Conservation (phyloP, 2,888 invertebrate species). For the Tetramorium bicarinatum region DNA sequence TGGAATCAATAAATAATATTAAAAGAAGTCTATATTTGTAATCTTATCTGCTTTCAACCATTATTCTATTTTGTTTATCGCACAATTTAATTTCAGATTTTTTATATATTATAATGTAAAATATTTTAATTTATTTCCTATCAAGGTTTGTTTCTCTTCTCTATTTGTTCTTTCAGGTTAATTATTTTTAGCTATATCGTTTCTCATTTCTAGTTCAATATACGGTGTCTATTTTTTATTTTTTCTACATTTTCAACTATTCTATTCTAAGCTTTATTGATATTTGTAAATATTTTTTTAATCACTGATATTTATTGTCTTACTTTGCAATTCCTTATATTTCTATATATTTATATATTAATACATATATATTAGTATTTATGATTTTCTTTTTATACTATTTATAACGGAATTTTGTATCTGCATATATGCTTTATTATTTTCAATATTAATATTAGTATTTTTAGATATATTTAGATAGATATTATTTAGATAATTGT, state of each 20-base stretch:
- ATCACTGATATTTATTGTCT: background rate
- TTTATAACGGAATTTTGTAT: background rate
- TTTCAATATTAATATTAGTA: background rate
- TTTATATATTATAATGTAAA: background rate
- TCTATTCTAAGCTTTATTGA: background rate
- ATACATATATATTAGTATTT: background rate
- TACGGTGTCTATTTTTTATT: background rate
- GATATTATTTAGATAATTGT: background rate
- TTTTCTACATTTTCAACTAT: background rate
- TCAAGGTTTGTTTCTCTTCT: background rate
- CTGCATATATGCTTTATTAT: background rate
- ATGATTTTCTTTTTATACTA: background rate
- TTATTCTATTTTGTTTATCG: background rate
- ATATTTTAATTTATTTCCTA: background rate
- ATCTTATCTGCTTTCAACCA: background rate
- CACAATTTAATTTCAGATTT: background rate
- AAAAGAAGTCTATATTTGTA: background rate
- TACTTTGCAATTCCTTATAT: background rate
- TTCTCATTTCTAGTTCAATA: background rate
- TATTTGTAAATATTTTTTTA: background rate
- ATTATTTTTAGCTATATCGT: background rate
- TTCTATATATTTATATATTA: background rate
- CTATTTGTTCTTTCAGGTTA: background rate
- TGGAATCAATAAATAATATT: background rate
- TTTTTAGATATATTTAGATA: background rate